Percentiles rank a stretch among this genome's conserved stretches.
Conservation (phyloP, 2,888 invertebrate species). For the Ephialtes manifestator region DNA sequence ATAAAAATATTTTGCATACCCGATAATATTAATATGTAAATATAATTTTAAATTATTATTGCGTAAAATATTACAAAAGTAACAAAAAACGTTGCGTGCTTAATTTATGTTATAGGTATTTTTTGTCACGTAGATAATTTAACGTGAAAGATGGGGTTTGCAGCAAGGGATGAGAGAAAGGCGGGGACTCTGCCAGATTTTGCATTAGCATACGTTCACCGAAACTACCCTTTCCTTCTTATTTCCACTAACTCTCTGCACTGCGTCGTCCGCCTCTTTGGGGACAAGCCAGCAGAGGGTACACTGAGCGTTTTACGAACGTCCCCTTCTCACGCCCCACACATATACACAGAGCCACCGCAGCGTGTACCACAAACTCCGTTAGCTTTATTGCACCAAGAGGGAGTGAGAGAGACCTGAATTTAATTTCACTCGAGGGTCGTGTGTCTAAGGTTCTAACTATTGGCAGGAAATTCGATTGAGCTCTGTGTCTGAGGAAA, state of each 20-base stretch:
- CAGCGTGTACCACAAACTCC: conserved; percentile 46
- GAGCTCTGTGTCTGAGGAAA: background rate
- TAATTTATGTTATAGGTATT: background rate
- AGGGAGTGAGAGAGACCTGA: conserved; percentile 24
- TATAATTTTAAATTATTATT: background rate
- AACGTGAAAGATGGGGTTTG: background rate
- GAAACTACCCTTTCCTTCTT: conserved; percentile 56
- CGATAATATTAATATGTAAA: background rate
- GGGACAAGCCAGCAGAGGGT: conserved; percentile 44
- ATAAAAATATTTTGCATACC: background rate
- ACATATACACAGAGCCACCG: conserved; percentile 16
- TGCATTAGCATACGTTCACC: conserved; percentile 75
- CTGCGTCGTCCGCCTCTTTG: conserved; percentile 14
- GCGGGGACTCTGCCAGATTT: conserved; percentile 67
- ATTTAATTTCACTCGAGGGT: conserved; percentile 48
- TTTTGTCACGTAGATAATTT: conserved; percentile 9
- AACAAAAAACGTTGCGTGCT: background rate
- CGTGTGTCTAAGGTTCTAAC: conserved; percentile 33
- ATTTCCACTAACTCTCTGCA: conserved; percentile 32
- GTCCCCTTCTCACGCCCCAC: conserved; percentile 23
- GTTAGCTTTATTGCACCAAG: conserved; percentile 25
- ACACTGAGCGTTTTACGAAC: conserved; percentile 52
- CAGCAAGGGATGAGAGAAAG: background rate
- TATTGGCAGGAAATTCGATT: conserved; percentile 44
- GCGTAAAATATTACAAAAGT: background rate